Percentiles rank a stretch among this genome's conserved stretches.
Evolutionary conservation across 2,113 vertebrate species (phyloP).

Genomic region (Anthoscopus minutus): DNA sequence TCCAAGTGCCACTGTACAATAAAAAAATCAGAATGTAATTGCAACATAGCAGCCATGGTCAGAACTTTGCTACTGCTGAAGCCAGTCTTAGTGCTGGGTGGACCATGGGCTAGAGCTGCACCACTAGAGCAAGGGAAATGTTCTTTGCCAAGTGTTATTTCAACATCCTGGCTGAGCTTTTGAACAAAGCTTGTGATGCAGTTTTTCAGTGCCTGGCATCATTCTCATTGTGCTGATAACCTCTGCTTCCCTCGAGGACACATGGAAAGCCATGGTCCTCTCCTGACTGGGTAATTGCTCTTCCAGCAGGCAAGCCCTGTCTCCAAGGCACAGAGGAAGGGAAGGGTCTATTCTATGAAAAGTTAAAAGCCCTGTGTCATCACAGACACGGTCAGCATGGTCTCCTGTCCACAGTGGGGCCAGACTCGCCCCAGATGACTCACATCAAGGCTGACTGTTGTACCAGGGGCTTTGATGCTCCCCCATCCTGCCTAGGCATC

Average conservation of each 20-base stretch:
- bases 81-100: neutral
- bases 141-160: slow-evolving; percentile 29
- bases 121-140: neutral
- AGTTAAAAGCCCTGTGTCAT: neutral
- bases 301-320: slow-evolving; percentile 53
- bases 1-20: neutral
- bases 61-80: neutral
- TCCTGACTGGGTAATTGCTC: slow-evolving; percentile 69
- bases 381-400: accelerated
- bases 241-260: slow-evolving; percentile 61
- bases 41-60: neutral
- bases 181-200: slow-evolving; percentile 78
- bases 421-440: accelerated
- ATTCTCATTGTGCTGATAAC: slow-evolving; percentile 58
- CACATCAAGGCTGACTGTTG: accelerated
- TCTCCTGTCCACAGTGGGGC: neutral
- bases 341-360: slow-evolving; percentile 17
- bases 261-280: slow-evolving; percentile 62
- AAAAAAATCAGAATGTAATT: neutral
- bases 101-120: neutral
- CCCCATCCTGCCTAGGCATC: accelerated
- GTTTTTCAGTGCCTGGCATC: slow-evolving; percentile 78
- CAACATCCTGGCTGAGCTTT: slow-evolving; percentile 77
- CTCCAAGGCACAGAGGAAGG: neutral
- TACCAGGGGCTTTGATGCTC: neutral